Percentiles rank a stretch among this genome's conserved stretches.
phyloP scores from a whole-genome alignment of 1,140 invertebrate genomes.

The Trichogramma pretiosum region DNA sequence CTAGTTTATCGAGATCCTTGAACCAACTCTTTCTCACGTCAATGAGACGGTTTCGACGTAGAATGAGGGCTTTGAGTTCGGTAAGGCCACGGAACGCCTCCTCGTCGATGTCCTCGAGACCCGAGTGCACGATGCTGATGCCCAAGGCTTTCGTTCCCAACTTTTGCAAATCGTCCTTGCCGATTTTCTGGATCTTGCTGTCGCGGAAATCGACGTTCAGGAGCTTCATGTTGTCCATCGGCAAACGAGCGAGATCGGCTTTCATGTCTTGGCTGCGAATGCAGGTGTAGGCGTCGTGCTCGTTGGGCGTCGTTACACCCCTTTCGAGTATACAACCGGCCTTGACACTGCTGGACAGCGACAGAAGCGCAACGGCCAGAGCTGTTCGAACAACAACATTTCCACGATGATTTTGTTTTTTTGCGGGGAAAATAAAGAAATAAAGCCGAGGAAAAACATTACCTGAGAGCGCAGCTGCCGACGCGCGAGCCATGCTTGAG shows the following conservation, averaged over 20 bases:
- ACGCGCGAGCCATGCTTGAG: not conserved
- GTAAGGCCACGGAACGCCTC: conserved; percentile 1
- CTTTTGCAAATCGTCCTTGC: conserved; percentile 2
- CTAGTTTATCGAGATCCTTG: conserved; percentile 12
- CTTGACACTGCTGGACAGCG: not conserved
- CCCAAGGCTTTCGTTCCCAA: conserved; percentile 7
- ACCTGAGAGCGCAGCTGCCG: conserved; percentile 12
- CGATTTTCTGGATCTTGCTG: conserved; percentile 1
- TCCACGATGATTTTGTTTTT: no score
- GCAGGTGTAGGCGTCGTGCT: conserved; percentile 12
- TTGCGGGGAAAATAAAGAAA: no score
- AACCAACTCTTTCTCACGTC: conserved; percentile 11
- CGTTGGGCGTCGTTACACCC: conserved; percentile 1
- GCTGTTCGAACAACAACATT: no score
- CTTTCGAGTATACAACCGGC: conserved; percentile 8
- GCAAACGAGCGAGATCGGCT: conserved; percentile 1
- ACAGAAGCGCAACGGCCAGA: not conserved
- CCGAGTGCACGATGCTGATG: conserved; percentile 10
- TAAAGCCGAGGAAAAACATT: no score
- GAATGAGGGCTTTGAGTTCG: conserved; percentile 8
- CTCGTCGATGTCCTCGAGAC: conserved; percentile 2
- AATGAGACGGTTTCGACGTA: conserved; percentile 1
- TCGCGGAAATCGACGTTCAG: conserved; percentile 5
- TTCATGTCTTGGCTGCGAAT: conserved; percentile 7
- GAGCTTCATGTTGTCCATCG: conserved; percentile 2